phyloP scores from a whole-genome alignment of 2,888 invertebrate species.

The Mythimna pallens region DNA sequence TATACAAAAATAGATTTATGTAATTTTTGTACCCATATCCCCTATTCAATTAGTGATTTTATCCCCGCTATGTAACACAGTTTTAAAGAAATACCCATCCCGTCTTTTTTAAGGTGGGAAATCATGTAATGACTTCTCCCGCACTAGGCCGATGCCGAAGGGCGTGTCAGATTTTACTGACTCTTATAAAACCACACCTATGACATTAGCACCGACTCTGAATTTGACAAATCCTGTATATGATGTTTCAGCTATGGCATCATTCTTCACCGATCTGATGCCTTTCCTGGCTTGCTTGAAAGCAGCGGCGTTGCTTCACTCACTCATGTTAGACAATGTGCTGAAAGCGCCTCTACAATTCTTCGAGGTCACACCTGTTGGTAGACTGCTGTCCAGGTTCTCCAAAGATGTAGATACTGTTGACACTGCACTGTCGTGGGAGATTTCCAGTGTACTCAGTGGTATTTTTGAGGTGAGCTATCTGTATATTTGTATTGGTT shows the following conservation, averaged over 20 bases:
- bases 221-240: conserved; percentile 2
- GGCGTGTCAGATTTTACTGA: too few species aligned
- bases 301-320: conserved; percentile 92
- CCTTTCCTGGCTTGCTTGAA: conserved; percentile 93
- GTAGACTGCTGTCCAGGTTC: conserved; percentile 93
- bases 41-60: too few species aligned
- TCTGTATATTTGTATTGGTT: neutral
- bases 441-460: conserved; percentile 92
- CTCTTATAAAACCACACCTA: too few species aligned
- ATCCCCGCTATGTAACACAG: too few species aligned
- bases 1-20: too few species aligned
- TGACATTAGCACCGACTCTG: neutral
- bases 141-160: too few species aligned
- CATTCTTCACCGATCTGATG: conserved; percentile 92
- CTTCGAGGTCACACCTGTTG: conserved; percentile 95
- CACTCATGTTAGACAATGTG: conserved; percentile 90
- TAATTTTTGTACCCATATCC: too few species aligned
- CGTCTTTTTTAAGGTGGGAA: too few species aligned
- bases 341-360: conserved; percentile 93
- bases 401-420: conserved; percentile 94
- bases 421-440: conserved; percentile 92
- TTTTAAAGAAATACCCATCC: too few species aligned
- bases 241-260: conserved; percentile 92
- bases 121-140: too few species aligned
- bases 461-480: conserved; percentile 93